Evolutionary conservation across 2,797 vertebrate genomes (phyloP).

Genomic region (Poeciliopsis turneri): DNA sequence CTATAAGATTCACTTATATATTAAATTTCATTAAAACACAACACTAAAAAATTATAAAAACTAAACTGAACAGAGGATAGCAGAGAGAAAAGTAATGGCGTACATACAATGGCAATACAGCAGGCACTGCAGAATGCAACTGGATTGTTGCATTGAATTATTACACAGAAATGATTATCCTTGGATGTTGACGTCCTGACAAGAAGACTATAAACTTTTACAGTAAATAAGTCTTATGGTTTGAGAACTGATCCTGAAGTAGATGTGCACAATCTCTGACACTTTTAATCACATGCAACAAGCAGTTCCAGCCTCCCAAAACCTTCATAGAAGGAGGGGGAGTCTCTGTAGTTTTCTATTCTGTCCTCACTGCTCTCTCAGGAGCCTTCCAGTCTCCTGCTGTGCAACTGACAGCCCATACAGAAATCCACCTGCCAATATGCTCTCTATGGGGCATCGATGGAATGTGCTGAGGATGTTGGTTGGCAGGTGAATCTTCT

Average conservation of each 20-base stretch:
- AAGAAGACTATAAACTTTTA: too few relatives aligned
- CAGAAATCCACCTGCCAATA: not conserved
- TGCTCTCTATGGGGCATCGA: not conserved
- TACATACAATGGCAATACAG: too few relatives aligned
- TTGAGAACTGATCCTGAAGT: not conserved
- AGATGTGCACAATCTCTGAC: not conserved
- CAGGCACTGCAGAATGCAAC: too few relatives aligned
- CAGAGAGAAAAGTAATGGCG: too few relatives aligned
- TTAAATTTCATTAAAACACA: not conserved
- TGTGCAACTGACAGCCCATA: not conserved
- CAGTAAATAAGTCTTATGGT: too few relatives aligned
- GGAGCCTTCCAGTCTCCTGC: not conserved
- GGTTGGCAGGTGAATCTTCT: not conserved
- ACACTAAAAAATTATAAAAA: too few relatives aligned
- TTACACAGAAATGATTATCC: too few relatives aligned
- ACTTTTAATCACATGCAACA: not conserved
- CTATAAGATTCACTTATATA: too few relatives aligned
- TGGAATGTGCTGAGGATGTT: not conserved
- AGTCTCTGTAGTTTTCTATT: not conserved
- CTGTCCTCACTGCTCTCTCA: not conserved
- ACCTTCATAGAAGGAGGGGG: not conserved
- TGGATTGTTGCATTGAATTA: too few relatives aligned
- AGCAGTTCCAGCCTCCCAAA: not conserved
- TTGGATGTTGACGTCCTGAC: too few relatives aligned
- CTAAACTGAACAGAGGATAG: too few relatives aligned